These are phyloP conservation scores for Seriola aureovittata DNA, from an alignment of 2,113 vertebrate species.

Conservation along the genomic window DNA sequence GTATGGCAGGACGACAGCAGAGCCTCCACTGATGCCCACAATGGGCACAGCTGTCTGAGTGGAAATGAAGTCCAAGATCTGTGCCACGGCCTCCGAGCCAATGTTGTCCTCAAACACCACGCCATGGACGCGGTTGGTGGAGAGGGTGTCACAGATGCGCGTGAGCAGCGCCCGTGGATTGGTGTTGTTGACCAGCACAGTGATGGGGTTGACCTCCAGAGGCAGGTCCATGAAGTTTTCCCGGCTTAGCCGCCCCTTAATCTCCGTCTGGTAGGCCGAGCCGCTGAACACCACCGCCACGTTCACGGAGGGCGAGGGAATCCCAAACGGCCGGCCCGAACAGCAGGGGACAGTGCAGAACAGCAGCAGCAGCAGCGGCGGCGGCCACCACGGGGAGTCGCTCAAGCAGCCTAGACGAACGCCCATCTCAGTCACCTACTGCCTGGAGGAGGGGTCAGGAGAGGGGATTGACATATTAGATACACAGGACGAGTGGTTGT, in stretches of 20 bases:
- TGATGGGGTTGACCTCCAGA: slow-evolving; percentile 94
- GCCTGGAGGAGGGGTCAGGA: slow-evolving; percentile 79
- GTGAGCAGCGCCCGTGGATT: slow-evolving; percentile 95
- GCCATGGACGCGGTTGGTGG: slow-evolving; percentile 91
- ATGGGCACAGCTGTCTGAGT: slow-evolving; percentile 94
- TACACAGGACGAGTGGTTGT: not conserved
- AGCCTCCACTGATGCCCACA: slow-evolving; percentile 96
- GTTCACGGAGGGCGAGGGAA: slow-evolving; percentile 81
- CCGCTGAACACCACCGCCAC: slow-evolving; percentile 94
- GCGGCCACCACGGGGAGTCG: slow-evolving; percentile 88
- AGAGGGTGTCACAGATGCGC: slow-evolving; percentile 92
- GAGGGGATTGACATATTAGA: slow-evolving; percentile 33
- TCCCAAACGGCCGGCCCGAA: slow-evolving; percentile 78
- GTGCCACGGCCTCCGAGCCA: slow-evolving; percentile 94
- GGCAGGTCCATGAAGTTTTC: slow-evolving; percentile 97
- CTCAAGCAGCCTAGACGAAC: slow-evolving; percentile 86
- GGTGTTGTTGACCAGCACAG: slow-evolving; percentile 93
- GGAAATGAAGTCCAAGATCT: slow-evolving; percentile 97
- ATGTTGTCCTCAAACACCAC: slow-evolving; percentile 97
- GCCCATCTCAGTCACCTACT: slow-evolving; percentile 92
- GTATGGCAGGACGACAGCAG: slow-evolving; percentile 92
- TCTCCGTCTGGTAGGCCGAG: slow-evolving; percentile 87
- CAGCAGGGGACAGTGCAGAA: slow-evolving; percentile 78
- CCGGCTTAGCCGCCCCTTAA: slow-evolving; percentile 89
- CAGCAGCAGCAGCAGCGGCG: slow-evolving; percentile 58